Percentiles rank a stretch among this genome's conserved stretches.
Conservation (phyloP, 2,113 vertebrate species). For the Paracyprichromis sp. region DNA sequence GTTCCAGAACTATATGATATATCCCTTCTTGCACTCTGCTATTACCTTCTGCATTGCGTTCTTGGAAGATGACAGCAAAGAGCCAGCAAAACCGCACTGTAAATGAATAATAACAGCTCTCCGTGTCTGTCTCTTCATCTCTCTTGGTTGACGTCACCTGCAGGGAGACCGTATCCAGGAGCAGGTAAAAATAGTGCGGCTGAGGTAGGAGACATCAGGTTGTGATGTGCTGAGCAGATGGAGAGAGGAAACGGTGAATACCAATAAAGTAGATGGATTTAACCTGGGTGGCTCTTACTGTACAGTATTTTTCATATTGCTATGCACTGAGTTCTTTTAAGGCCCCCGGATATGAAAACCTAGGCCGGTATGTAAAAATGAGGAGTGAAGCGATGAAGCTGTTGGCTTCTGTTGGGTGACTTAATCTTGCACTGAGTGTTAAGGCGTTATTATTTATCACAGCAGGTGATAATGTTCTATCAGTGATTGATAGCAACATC, state of each 20-base stretch:
- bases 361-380: not conserved
- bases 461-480: not conserved
- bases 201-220: constrained; percentile 39
- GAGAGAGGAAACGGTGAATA: constrained; percentile 56
- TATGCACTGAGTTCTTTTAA: not conserved
- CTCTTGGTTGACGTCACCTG: constrained; percentile 44
- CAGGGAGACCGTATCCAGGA: constrained; percentile 54
- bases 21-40: not conserved
- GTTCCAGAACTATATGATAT: not conserved
- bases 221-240: constrained; percentile 60
- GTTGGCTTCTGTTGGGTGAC: not conserved
- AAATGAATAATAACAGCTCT: constrained; percentile 16
- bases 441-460: not conserved
- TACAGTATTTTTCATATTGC: constrained; percentile 25
- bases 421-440: not conserved
- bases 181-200: constrained; percentile 69
- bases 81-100: constrained; percentile 1
- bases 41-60: constrained; percentile 22
- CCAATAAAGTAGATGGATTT: constrained; percentile 54
- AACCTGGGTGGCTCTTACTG: constrained; percentile 6
- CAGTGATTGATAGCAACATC: not conserved
- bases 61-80: constrained; percentile 6
- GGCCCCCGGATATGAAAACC: constrained; percentile 28
- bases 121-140: not conserved
- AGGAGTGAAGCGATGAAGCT: not conserved